Evolutionary conservation across 2,888 invertebrate genomes (phyloP).

Genomic region (Pristionchus maxplancki): DNA sequence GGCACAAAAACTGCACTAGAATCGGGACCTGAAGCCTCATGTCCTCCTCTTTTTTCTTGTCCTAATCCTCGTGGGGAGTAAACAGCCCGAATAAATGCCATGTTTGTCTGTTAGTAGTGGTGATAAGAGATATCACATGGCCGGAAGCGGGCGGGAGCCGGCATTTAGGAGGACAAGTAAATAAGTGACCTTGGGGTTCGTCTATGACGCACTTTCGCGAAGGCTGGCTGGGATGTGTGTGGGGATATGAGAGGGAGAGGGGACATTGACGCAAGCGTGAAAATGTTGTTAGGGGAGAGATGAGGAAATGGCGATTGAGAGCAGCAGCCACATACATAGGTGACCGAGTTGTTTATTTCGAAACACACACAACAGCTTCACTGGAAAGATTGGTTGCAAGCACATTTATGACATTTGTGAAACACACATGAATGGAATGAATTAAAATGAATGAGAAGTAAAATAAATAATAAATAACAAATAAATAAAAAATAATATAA

Average conservation of each 20-base stretch:
- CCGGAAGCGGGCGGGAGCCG: background rate
- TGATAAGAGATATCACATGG: slow-evolving; percentile 1
- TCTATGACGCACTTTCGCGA: slow-evolving; percentile 1
- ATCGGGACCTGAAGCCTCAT: background rate
- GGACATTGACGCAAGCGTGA: background rate
- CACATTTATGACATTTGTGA: background rate
- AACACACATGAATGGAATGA: background rate
- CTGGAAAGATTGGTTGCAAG: too few species aligned
- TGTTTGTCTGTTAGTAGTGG: background rate
- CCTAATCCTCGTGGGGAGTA: background rate
- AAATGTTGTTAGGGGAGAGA: slow-evolving; percentile 11
- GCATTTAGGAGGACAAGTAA: background rate
- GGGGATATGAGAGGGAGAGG: background rate
- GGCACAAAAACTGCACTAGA: background rate
- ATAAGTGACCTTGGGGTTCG: background rate
- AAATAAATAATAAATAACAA: background rate
- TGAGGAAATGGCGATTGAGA: background rate
- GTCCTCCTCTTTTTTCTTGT: background rate
- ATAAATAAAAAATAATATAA: background rate
- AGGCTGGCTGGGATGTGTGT: background rate
- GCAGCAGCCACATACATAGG: background rate
- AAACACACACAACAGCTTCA: too few species aligned
- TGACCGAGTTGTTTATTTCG: too few species aligned
- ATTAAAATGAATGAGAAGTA: too few species aligned
- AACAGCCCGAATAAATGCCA: background rate